These are phyloP conservation scores for Hemicentrotus pulcherrimus DNA, from an alignment of 35 echinoderm and acorn worm species.

Conservation along the genomic window DNA sequence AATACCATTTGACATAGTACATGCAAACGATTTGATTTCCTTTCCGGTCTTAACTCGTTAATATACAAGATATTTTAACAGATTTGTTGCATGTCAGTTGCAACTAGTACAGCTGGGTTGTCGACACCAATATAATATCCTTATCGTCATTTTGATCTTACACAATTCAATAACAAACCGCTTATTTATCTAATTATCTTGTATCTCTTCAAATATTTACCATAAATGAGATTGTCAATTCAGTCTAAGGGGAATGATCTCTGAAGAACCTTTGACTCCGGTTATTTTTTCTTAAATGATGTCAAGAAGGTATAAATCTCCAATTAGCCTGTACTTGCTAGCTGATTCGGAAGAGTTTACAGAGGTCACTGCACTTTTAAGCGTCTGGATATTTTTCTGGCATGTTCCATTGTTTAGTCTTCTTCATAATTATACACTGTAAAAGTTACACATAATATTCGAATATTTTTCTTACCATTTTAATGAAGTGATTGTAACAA, in stretches of 20 bases:
- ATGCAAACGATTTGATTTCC: too few relatives aligned
- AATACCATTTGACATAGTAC: too few relatives aligned
- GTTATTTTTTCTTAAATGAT: neutral
- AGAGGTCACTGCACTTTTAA: neutral
- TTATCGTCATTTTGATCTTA: neutral
- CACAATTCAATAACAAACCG: neutral
- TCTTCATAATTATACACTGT: too few relatives aligned
- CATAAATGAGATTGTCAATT: neutral
- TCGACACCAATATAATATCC: neutral
- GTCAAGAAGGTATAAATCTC: neutral
- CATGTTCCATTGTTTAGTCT: neutral
- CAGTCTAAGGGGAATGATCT: neutral
- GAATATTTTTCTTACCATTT: too few relatives aligned
- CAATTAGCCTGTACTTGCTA: neutral
- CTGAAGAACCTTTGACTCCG: neutral
- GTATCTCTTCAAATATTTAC: neutral
- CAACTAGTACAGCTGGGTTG: neutral
- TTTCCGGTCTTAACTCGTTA: too few relatives aligned
- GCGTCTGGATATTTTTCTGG: neutral
- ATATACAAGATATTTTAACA: too few relatives aligned
- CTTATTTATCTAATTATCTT: neutral
- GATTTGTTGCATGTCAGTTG: too few relatives aligned
- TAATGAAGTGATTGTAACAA: too few relatives aligned
- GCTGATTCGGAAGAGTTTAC: neutral
- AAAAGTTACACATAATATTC: too few relatives aligned